Conservation (phyloP, 2,113 vertebrate species). For the Montifringilla adamsi region DNA sequence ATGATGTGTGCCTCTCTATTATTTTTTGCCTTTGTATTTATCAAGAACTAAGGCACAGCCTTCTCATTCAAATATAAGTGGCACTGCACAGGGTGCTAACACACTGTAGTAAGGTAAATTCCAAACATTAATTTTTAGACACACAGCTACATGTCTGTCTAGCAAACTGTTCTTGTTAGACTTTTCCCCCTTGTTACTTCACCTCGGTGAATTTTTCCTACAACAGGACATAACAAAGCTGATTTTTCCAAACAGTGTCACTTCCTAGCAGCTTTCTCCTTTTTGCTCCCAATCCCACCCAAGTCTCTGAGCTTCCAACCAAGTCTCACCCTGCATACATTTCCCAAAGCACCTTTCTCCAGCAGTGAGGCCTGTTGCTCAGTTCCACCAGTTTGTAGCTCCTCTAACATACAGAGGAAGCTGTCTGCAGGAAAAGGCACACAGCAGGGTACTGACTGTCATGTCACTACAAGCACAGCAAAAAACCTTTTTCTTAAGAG, state of each 20-base stretch:
- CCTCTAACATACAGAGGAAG: background rate
- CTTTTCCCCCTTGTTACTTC: background rate
- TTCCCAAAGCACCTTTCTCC: background rate
- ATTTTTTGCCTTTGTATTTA: background rate
- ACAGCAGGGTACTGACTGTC: fast-evolving
- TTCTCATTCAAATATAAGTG: background rate
- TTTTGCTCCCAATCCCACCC: background rate
- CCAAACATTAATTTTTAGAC: background rate
- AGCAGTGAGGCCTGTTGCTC: fast-evolving
- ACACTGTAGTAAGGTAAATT: background rate
- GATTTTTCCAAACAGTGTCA: background rate
- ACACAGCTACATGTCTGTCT: background rate
- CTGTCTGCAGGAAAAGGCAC: background rate
- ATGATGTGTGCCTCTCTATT: background rate
- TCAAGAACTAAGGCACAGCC: background rate
- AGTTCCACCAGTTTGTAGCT: background rate
- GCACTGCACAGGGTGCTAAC: background rate
- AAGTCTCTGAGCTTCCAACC: background rate
- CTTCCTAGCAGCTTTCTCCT: background rate
- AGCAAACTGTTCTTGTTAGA: background rate
- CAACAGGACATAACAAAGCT: background rate
- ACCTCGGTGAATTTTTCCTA: background rate
- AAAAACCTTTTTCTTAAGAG: background rate
- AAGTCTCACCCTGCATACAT: fast-evolving
- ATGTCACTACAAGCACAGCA: background rate